Evolutionary conservation across 1,140 invertebrate genomes (phyloP).

Genomic region (Heterodera schachtii): DNA sequence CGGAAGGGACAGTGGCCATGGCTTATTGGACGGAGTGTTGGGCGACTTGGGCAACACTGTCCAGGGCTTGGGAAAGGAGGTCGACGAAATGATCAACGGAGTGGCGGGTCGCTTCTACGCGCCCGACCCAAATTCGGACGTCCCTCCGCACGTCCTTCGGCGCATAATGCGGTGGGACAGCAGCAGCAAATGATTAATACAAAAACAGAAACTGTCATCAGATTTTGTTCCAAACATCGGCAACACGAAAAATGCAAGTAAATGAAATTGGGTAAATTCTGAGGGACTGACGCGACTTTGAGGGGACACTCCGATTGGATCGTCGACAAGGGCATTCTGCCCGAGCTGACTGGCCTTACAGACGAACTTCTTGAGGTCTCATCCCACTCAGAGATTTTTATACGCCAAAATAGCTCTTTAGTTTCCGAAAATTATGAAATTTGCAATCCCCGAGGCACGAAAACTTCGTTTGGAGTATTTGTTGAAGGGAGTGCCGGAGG

Average conservation of each 20-base stretch:
- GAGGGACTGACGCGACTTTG: neutral
- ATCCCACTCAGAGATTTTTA: no score
- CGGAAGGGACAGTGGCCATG: neutral
- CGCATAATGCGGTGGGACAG: slow-evolving; percentile 28
- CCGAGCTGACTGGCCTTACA: neutral
- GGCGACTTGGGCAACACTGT: neutral
- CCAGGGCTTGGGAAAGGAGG: neutral
- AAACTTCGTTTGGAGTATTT: slow-evolving; percentile 2
- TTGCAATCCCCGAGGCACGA: neutral
- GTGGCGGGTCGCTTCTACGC: slow-evolving; percentile 32
- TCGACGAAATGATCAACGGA: slow-evolving; percentile 23
- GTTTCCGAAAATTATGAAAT: slow-evolving; percentile 22
- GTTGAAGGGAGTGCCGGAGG: neutral
- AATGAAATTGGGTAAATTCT: neutral
- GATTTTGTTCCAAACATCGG: slow-evolving; percentile 37
- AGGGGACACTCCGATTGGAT: slow-evolving; percentile 20
- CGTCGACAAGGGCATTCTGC: slow-evolving; percentile 10
- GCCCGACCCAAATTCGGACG: slow-evolving; percentile 19
- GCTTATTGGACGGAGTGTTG: slow-evolving; percentile 8
- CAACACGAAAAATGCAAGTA: slow-evolving; percentile 41
- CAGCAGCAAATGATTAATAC: neutral
- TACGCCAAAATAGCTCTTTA: neutral
- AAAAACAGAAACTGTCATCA: neutral
- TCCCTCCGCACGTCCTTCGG: slow-evolving; percentile 39
- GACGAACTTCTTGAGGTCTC: slow-evolving; percentile 4